These are phyloP conservation scores for Protosalanx chinensis DNA, from an alignment of 2,797 vertebrate species.

Conservation along the genomic window DNA sequence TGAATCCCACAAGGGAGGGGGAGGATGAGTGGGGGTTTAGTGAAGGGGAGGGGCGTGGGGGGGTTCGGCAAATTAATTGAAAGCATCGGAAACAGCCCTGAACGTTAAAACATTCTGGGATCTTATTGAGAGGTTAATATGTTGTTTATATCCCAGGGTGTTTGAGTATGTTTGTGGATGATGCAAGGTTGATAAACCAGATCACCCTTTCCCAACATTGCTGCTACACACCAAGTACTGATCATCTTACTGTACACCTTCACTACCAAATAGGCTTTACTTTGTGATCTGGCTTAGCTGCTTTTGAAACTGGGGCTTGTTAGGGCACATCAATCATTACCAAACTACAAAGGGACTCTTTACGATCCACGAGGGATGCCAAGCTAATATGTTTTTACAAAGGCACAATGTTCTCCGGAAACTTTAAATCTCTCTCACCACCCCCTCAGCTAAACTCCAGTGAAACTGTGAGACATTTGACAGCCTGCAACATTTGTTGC, in stretches of 20 bases:
- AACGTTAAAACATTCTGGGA: neutral
- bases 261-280: neutral
- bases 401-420: neutral
- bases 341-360: neutral
- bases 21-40: neutral
- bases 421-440: neutral
- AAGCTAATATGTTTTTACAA: conserved; percentile 1
- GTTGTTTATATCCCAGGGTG: neutral
- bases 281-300: neutral
- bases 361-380: neutral
- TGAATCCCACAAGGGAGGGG: conserved; percentile 14
- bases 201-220: too few relatives aligned
- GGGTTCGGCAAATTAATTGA: conserved; percentile 2
- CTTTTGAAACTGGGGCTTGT: neutral
- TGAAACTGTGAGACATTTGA: neutral
- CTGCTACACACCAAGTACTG: neutral
- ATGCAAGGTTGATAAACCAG: too few relatives aligned
- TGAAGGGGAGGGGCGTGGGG: neutral
- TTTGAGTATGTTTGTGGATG: neutral
- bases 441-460: neutral
- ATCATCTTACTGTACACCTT: neutral
- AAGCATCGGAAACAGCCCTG: conserved; percentile 4
- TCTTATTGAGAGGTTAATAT: neutral
- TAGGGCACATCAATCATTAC: neutral
- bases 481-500: conserved; percentile 5